These are phyloP conservation scores for Syngnathus floridae DNA, from an alignment of 2,113 vertebrate genomes.

Conservation along the genomic window DNA sequence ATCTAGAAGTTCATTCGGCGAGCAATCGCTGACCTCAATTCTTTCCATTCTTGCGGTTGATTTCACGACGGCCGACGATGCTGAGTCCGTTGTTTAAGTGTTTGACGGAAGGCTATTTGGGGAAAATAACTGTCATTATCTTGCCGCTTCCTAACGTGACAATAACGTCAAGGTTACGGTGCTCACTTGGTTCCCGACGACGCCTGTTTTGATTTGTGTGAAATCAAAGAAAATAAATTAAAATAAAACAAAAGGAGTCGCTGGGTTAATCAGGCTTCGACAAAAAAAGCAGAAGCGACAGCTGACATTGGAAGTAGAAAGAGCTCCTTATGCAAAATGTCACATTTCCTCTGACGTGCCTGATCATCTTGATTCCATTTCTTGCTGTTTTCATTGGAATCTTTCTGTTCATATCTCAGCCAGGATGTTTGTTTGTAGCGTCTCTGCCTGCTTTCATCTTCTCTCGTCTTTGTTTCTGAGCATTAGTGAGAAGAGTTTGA, in stretches of 20 bases:
- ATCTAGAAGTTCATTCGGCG: slow-evolving; percentile 22
- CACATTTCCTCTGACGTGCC: background rate
- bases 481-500: background rate
- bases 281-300: background rate
- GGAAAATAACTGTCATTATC: slow-evolving; percentile 12
- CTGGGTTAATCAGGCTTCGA: background rate
- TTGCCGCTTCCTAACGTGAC: too few species aligned
- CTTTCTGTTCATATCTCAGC: background rate
- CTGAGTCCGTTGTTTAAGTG: slow-evolving; percentile 18
- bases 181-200: background rate
- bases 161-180: background rate
- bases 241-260: background rate
- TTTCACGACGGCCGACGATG: slow-evolving; percentile 13
- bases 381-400: too few species aligned
- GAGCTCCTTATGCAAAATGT: background rate
- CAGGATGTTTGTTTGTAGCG: background rate
- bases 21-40: slow-evolving; percentile 23
- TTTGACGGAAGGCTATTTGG: slow-evolving; percentile 13
- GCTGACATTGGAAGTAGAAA: background rate
- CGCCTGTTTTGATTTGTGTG: background rate
- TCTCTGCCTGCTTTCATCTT: background rate
- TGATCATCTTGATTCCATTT: background rate
- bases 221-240: background rate
- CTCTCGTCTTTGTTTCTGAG: background rate
- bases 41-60: slow-evolving; percentile 41